Base-by-base conservation (phyloP, 2,113 vertebrate genomes). In the Zingel zingel region DNA sequence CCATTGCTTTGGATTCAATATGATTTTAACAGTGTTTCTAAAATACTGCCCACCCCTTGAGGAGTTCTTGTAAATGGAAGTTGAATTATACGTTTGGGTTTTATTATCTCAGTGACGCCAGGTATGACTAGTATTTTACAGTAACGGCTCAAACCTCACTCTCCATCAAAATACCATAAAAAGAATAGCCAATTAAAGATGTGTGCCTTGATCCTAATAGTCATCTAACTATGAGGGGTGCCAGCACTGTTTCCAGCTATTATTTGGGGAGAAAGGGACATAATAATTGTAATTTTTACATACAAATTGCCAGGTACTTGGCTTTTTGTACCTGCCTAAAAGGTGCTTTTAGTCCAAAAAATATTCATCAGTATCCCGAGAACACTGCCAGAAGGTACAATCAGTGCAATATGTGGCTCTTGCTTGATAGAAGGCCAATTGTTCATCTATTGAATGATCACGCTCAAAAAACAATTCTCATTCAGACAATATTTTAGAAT, bases 391-490 rank as follows among this genome's bases (percentile, higher is more conserved):
- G 8, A 10, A 43, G 39, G 16, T 51, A 18, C 16, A 73, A 68
- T 14, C n/a, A 33, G 56, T 75, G 36, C 73, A 84, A 83, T 79
- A 64, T 77, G 76, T 65, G 57, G 63, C 62, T 81, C 27, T 21
- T 48, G 21, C 12, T 48, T 21, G 36, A 77, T 13, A 78, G 81
- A 85, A 53, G 30, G 56, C 76, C 25, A 19, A 59, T 58, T 72
- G 43, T 57, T 73, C 33, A 36, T 79, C 27, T 74, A 18, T 59
- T 57, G 43, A 70, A 61, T 25, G 2, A 6, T 45, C 13, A 30
- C 8, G 36, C 7, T 39, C 33, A 33, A 18, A 7, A 13, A 45
- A 48, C 73, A 68, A 18, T 0, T 23, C 45, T 67, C 61, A 56
- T 64, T 79, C 45, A 68, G 68, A 64, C 70, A 56, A 63, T 5